Base-by-base conservation (phyloP, 2,888 invertebrate species). In the Galeruca laticollis region DNA sequence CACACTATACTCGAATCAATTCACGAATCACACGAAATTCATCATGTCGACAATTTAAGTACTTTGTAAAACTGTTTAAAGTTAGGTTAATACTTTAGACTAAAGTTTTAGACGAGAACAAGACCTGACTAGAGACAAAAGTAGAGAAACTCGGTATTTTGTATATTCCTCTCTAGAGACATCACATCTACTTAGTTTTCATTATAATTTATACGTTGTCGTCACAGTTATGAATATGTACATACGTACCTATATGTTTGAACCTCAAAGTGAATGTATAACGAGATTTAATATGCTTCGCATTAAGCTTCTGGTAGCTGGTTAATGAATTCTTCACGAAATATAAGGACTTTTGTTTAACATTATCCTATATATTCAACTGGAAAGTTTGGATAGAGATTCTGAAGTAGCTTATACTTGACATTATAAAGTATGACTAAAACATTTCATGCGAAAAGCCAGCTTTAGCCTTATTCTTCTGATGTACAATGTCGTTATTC, bases 201-300 rank as follows among this genome's bases (percentile, higher is more conserved):
- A n/a, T 54, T 54, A 54, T 31, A 54, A 54, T 26, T 43, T 43
- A n/a, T 54, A 54, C 54, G 54, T 54, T 54, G 26, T 31, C 54
- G 31, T 31, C 15, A 10, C 21, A 54, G 54, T 15, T 54, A 15
- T 31, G 54, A 21, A 11, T 54, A 54, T 18, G n/a, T 54, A 54
- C 20, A 10, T 20, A 20, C 18, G 18, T 49, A 49, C 49, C 47
- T 47, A 47, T 15, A 9, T 47, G 18, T 18, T 18, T 18, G 18
- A 54, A 9, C 13, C 18, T 54, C 54, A 54, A 54, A 54, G 54
- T 13, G 54, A 54, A 54, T 31, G 31, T 26, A 15, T 54, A 54
- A 54, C 54, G 54, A 54, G 54, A 31, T 15, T 21, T 31, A 26
- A 31, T 52, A n/a, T 54, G 31, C 26, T 26, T 31, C n/a, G 26